Evolutionary conservation across 2,888 invertebrate species (phyloP), one percentile per base, ranked within the genome.

Genomic region (Chirona hameri): DNA sequence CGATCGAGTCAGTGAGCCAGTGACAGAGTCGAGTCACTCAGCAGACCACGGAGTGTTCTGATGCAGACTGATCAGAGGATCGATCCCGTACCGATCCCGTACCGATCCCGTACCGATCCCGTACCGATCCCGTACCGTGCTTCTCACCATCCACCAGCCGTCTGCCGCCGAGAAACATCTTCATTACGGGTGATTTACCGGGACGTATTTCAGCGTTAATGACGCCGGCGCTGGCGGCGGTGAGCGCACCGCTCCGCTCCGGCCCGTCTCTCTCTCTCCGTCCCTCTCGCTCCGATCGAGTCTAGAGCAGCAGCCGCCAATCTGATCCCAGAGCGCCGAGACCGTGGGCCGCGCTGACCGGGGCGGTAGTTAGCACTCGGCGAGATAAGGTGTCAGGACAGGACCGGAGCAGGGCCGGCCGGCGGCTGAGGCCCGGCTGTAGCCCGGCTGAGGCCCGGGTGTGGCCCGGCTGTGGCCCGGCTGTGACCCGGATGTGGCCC

Each of bases 111-210:
- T n/a, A n/a, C n/a, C n/a, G n/a, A n/a, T n/a, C n/a, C n/a, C n/a
- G n/a, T n/a, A 9, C 7, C 60, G 10, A 18, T 24, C n/a, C 24
- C 39, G 39, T 39, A 39, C 39, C 39, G 39, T 39, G 39, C 39
- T 39, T 39, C 39, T 39, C 39, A 39, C 39, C 39, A 39, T 39
- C 39, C 39, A 39, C 39, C 60, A 9, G 60, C 60, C 10, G 52
- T 18, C 18, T 18, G 18, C 52, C 52, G 52, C 52, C 52, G 72
- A 72, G 72, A 72, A 72, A 76, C 76, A 24, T 76, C 76, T 76
- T 76, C 76, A 76, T 76, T 76, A 76, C 21, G 10, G 24, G 46
- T 76, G 76, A 76, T 46, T 27, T 76, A 76, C 27, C 46, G 76
- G 39, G 15, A 46, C 27, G 76, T 39, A 46, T 46, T 76, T 46